These are phyloP conservation scores for Loripinus fragilis DNA, from an alignment of 2,888 invertebrate species.

Conservation along the genomic window DNA sequence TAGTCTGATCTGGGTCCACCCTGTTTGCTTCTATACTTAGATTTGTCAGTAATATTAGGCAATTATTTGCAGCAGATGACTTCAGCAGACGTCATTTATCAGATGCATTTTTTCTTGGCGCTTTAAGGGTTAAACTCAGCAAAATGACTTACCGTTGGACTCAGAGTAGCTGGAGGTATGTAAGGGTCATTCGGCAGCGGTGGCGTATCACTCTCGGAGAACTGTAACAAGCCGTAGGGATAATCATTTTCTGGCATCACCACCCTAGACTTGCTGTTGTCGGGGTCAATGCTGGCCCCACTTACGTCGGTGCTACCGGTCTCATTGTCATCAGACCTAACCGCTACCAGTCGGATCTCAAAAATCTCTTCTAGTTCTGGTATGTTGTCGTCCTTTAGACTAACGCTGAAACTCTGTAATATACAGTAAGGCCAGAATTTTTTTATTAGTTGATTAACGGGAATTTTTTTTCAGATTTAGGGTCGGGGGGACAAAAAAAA, in stretches of 20 bases:
- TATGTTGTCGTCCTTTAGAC: slow-evolving; percentile 73
- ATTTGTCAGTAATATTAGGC: no score
- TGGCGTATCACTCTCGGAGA: slow-evolving; percentile 63
- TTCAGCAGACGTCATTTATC: no score
- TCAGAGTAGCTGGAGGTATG: slow-evolving; percentile 63
- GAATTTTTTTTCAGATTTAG: no score
- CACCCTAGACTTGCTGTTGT: slow-evolving; percentile 57
- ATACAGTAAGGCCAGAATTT: no score
- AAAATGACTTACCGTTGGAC: slow-evolving; percentile 66
- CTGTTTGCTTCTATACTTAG: no score
- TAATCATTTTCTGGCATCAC: slow-evolving; percentile 77
- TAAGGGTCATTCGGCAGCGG: slow-evolving; percentile 67
- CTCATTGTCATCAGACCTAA: slow-evolving; percentile 71
- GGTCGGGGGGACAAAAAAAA: no score
- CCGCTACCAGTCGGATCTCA: slow-evolving; percentile 70
- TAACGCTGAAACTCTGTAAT: slow-evolving; percentile 71
- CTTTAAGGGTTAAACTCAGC: no score
- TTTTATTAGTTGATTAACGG: no score
- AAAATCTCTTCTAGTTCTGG: slow-evolving; percentile 78
- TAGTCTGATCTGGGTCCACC: no score
- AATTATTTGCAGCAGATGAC: no score
- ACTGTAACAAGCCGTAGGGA: slow-evolving; percentile 81
- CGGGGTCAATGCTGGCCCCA: slow-evolving; percentile 79
- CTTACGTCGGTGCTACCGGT: slow-evolving; percentile 79
- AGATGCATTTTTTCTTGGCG: no score